phyloP scores from a whole-genome alignment of 1,140 invertebrate genomes.

The Drosophila busckii region DNA sequence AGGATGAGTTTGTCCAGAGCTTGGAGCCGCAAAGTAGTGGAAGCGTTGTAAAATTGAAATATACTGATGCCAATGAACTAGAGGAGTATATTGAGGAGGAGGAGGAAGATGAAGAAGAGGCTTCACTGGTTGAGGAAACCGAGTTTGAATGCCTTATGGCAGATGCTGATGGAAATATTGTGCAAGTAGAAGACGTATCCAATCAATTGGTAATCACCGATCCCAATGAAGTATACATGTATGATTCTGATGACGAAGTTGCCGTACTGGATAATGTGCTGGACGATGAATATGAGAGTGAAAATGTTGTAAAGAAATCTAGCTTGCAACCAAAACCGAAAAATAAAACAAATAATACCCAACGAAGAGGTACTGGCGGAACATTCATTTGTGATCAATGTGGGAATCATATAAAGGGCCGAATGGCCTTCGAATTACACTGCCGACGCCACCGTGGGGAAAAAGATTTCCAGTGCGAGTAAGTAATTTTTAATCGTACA shows the following conservation, averaged over 20 bases:
- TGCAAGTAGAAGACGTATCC: conserved; percentile 32
- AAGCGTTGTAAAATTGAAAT: conserved; percentile 37
- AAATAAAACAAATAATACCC: conserved; percentile 41
- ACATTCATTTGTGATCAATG: conserved; percentile 65
- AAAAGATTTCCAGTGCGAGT: conserved; percentile 65
- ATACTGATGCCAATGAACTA: conserved; percentile 37
- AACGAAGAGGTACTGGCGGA: conserved; percentile 50
- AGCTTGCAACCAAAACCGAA: conserved; percentile 56
- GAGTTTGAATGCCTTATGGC: conserved; percentile 51
- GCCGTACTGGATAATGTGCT: conserved; percentile 58
- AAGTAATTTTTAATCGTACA: conserved; percentile 14
- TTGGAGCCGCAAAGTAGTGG: conserved; percentile 13
- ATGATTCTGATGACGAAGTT: conserved; percentile 60
- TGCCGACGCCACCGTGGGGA: conserved; percentile 65
- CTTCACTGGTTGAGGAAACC: conserved; percentile 46
- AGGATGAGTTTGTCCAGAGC: conserved; percentile 31
- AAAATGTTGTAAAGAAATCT: conserved; percentile 57
- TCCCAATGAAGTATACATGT: conserved; percentile 44
- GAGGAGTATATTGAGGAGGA: conserved; percentile 32
- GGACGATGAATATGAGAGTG: conserved; percentile 58
- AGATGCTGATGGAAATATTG: conserved; percentile 45
- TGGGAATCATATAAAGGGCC: conserved; percentile 60
- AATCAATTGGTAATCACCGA: conserved; percentile 48
- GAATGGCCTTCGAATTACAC: conserved; percentile 61
- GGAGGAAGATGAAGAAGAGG: conserved; percentile 34